Conservation (phyloP, 2,113 vertebrate genomes). For the Pseudorectes ferrugineus region DNA sequence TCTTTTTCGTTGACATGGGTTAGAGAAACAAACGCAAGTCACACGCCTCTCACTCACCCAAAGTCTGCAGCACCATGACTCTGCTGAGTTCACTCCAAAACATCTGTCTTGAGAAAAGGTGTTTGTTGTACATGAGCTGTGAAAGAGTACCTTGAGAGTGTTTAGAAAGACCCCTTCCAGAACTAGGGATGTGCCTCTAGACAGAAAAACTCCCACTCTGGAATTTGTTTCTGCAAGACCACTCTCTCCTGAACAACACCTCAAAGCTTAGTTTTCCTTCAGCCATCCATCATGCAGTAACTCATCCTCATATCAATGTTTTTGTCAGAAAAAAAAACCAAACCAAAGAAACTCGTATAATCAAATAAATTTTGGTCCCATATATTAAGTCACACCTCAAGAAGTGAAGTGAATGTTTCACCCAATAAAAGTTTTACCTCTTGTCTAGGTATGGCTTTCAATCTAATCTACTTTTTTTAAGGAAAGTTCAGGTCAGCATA, state of each 20-base stretch:
- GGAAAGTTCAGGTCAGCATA: background rate
- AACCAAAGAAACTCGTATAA: background rate
- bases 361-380: background rate
- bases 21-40: background rate
- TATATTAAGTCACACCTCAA: background rate
- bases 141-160: background rate
- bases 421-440: background rate
- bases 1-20: background rate
- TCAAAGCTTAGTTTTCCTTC: background rate
- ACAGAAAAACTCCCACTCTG: background rate
- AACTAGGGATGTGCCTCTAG: background rate
- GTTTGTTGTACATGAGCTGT: background rate
- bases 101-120: background rate
- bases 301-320: background rate
- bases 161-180: background rate
- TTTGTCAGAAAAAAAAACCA: background rate
- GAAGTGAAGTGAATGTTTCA: background rate
- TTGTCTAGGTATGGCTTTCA: background rate
- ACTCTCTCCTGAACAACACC: background rate
- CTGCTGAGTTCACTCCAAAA: background rate
- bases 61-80: background rate
- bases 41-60: background rate
- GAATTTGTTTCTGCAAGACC: background rate
- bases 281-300: background rate
- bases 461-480: background rate